Conservation (phyloP, 1,140 invertebrate genomes). For the Platyscapa corneri region DNA sequence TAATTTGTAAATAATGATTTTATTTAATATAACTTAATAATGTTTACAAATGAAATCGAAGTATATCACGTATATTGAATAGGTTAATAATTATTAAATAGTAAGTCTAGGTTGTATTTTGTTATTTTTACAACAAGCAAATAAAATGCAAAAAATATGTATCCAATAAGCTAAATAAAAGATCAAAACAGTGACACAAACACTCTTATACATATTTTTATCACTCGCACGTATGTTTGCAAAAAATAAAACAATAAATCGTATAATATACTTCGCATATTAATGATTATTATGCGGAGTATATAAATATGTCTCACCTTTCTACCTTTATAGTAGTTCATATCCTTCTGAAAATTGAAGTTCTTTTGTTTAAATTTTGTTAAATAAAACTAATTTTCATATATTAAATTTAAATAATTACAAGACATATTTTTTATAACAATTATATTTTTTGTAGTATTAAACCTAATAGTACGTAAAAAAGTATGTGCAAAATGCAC, state of each 20-base stretch:
- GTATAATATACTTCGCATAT: constrained; percentile 45
- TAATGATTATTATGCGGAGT: constrained; percentile 51
- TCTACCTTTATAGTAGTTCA: constrained; percentile 48
- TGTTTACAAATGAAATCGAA: constrained; percentile 4
- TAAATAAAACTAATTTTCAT: constrained; percentile 2
- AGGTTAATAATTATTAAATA: neutral
- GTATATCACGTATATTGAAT: neutral
- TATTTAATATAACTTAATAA: constrained; percentile 25
- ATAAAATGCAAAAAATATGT: constrained; percentile 29
- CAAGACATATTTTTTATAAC: constrained; percentile 33
- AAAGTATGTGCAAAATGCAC: constrained; percentile 33
- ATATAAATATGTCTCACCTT: constrained; percentile 52
- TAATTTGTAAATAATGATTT: constrained; percentile 40
- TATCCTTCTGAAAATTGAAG: constrained; percentile 49
- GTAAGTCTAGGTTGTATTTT: constrained; percentile 10
- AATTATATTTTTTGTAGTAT: neutral
- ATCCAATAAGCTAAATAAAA: constrained; percentile 32
- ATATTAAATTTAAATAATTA: constrained; percentile 11
- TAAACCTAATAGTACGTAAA: neutral
- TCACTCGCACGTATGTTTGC: constrained; percentile 34
- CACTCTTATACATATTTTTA: constrained; percentile 33
- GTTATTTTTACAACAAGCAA: constrained; percentile 34
- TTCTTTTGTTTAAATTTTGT: constrained; percentile 44
- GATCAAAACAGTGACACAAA: constrained; percentile 45
- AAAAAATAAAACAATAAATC: constrained; percentile 37